Evolutionary conservation across 2,113 vertebrate species (phyloP).

Genomic region (Misgurnus mizolepis): DNA sequence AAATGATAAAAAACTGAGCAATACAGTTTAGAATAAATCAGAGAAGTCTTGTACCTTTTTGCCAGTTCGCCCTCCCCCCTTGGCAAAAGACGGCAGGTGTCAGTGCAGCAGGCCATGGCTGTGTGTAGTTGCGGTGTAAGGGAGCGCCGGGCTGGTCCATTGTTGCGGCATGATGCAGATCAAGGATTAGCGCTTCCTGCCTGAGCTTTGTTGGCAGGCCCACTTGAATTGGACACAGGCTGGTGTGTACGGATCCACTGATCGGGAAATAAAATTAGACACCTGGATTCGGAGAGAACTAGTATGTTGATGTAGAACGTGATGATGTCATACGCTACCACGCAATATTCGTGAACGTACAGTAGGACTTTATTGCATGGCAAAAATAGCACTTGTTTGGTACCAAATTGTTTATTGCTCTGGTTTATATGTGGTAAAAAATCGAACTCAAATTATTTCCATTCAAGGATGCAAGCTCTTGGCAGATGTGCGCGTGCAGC

Average conservation of each 20-base stretch:
- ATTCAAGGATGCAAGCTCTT: background rate
- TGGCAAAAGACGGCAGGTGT: constrained; percentile 63
- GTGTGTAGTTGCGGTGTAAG: constrained; percentile 29
- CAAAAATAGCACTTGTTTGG: constrained; percentile 18
- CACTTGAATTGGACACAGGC: constrained; percentile 74
- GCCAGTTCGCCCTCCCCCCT: constrained; percentile 45
- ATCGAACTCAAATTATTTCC: constrained; percentile 2
- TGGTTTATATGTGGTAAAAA: background rate
- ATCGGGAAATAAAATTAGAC: constrained; percentile 63
- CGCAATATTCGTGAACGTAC: constrained; percentile 13
- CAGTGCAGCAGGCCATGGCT: constrained; percentile 49
- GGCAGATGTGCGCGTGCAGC: constrained; percentile 18
- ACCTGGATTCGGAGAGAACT: constrained; percentile 44
- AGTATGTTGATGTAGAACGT: constrained; percentile 5
- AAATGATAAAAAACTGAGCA: too few species aligned
- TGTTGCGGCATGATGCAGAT: constrained; percentile 72
- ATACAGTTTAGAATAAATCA: too few species aligned
- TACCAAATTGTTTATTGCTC: constrained; percentile 3
- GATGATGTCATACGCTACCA: background rate
- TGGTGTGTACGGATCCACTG: constrained; percentile 61
- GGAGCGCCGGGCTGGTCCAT: constrained; percentile 57
- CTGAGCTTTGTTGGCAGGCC: constrained; percentile 71
- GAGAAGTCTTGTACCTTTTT: background rate
- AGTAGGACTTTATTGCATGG: background rate
- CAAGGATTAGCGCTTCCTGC: constrained; percentile 80